phyloP scores from a whole-genome alignment of 2,797 vertebrate species.

The Poeciliopsis presidionis region DNA sequence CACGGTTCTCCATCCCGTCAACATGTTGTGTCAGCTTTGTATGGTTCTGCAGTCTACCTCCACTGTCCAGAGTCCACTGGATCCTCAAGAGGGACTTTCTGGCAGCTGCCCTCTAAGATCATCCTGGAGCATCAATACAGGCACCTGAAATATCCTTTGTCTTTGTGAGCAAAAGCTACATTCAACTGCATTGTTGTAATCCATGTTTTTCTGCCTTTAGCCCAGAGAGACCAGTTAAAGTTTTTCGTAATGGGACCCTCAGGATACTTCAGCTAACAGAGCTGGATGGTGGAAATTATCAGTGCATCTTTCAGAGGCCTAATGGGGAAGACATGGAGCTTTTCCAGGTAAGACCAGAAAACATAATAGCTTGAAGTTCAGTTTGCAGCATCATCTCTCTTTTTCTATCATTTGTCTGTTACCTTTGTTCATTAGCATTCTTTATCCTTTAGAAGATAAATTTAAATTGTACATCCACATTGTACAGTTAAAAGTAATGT shows the following conservation, averaged over 20 bases:
- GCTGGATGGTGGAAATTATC: slow-evolving; percentile 80
- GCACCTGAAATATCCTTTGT: slow-evolving; percentile 51
- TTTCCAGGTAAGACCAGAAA: slow-evolving; percentile 72
- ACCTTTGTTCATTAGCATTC: not conserved
- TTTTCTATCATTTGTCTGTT: not conserved
- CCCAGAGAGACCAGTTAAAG: slow-evolving; percentile 80
- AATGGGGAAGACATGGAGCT: slow-evolving; percentile 83
- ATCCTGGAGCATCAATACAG: slow-evolving; percentile 80
- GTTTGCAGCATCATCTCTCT: slow-evolving; percentile 8
- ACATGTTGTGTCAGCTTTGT: slow-evolving; percentile 80
- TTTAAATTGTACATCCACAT: not conserved
- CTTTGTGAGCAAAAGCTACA: not conserved
- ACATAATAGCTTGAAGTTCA: slow-evolving; percentile 1
- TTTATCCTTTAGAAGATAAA: not conserved
- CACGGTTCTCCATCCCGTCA: slow-evolving; percentile 63
- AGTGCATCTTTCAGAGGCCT: slow-evolving; percentile 80
- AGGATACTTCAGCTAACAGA: slow-evolving; percentile 83
- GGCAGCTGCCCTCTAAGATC: slow-evolving; percentile 81
- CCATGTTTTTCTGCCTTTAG: slow-evolving; percentile 56
- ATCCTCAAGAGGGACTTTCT: slow-evolving; percentile 75
- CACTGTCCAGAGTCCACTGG: slow-evolving; percentile 81
- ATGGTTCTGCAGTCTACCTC: slow-evolving; percentile 82
- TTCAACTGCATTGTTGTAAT: slow-evolving; percentile 35
- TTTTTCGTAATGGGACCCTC: slow-evolving; percentile 83
- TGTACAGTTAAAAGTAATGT: not conserved